Evolutionary conservation across 23 tunicate species (phyloP), one percentile per base, ranked within the genome.

Genomic region (Botrylloides violaceus): DNA sequence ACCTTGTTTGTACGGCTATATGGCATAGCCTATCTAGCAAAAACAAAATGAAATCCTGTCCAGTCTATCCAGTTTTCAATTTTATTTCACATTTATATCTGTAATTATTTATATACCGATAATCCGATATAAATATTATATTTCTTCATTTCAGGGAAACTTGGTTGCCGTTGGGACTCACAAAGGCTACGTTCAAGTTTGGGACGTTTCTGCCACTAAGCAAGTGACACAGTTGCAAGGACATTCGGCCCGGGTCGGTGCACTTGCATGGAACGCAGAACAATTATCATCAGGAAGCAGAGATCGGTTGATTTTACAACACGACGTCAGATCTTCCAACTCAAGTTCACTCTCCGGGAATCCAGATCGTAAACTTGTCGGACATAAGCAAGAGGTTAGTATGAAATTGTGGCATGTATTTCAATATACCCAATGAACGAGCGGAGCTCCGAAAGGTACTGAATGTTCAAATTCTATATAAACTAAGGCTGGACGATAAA

Each of bases 221-320:
- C 81, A 65, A 59, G 64, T 84, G 30, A 30, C 15, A n/a, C 92
- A 80, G 61, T 57, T 92, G 43, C 78, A 80, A 77, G 98, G 98
- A 5, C 98, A 92, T 59, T 60, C 86, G 7, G 85, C 85, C 22
- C 79, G 98, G 7, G 98, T 92, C 36, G 98, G 98, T 28, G 98
- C 98, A 20, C 87, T 92, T 48, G 98, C 98, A 33, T 92, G 98
- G 98, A 92, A 84, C 48, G 98, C 86, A 1, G 98, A 92, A 2
- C 98, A 92, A 56, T 53, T 92, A 43, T 84, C 87, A 22, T 92
- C 98, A 0, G 98, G 98, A 9, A 92, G 98, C 61, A 59, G 98
- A 26, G 98, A 92, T 39, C 79, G 98, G 32, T 68, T 72, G 64
- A 92, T 92, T 30, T 49, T 92, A 3, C 98, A 92, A 47, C 86